These are phyloP conservation scores for Brenthis hecate DNA, from an alignment of 2,888 invertebrate species.

Conservation along the genomic window DNA sequence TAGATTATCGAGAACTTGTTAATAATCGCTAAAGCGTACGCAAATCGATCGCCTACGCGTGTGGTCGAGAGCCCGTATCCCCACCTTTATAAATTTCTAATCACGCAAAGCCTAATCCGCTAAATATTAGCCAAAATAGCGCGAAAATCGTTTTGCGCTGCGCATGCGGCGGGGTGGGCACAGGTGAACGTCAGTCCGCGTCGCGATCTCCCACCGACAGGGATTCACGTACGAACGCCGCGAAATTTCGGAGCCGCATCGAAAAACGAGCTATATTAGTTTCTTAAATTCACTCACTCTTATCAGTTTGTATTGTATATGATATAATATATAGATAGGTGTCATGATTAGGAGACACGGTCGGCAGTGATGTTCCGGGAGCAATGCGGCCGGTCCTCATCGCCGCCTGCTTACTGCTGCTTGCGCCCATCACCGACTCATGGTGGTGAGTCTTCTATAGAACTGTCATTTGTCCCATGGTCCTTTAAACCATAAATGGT, in stretches of 20 bases:
- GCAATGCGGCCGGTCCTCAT: constrained; percentile 90
- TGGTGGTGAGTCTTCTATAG: constrained; percentile 88
- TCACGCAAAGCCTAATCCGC: constrained; percentile 77
- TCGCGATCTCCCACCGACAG: constrained; percentile 77
- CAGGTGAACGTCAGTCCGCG: constrained; percentile 77
- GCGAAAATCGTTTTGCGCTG: constrained; percentile 78
- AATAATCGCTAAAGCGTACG: constrained; percentile 60
- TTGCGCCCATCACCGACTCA: constrained; percentile 93
- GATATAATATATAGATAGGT: constrained; percentile 31
- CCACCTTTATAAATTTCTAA: constrained; percentile 58
- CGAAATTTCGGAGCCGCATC: constrained; percentile 68
- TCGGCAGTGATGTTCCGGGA: constrained; percentile 75
- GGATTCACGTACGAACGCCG: constrained; percentile 73
- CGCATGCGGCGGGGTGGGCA: constrained; percentile 70
- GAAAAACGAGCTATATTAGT: constrained; percentile 58
- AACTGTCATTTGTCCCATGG: constrained; percentile 22
- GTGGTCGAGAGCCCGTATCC: constrained; percentile 46
- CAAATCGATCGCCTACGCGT: constrained; percentile 70
- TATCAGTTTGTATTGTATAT: constrained; percentile 25
- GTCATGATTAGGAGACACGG: constrained; percentile 55
- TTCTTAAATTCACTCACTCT: constrained; percentile 29
- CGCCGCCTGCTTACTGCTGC: constrained; percentile 91
- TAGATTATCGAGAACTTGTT: constrained; percentile 54
- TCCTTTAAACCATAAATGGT: constrained; percentile 12
- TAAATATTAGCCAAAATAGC: constrained; percentile 82